These are phyloP conservation scores for Pelobates fuscus DNA, from an alignment of 2,113 vertebrate genomes.

Conservation along the genomic window DNA sequence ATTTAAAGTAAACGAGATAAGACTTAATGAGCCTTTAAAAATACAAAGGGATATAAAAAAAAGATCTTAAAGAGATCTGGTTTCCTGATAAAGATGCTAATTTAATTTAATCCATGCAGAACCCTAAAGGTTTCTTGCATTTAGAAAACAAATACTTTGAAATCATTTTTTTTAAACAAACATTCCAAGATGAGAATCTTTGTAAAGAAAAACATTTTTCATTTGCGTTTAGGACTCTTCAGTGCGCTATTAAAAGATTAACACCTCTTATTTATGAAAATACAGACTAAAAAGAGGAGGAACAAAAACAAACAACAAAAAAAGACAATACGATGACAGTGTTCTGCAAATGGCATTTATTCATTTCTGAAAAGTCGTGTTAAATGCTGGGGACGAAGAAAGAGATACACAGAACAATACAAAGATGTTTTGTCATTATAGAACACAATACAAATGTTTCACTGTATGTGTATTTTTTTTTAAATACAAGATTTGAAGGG, in stretches of 20 bases:
- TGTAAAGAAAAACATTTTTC: slow-evolving; percentile 66
- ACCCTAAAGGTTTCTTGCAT: slow-evolving; percentile 56
- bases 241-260: slow-evolving; percentile 85
- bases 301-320: slow-evolving; percentile 64
- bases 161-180: slow-evolving; percentile 63
- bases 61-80: slow-evolving; percentile 16
- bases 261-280: slow-evolving; percentile 94
- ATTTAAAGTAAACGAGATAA: slow-evolving; percentile 14
- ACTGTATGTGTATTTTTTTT: slow-evolving; percentile 70
- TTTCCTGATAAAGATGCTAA: slow-evolving; percentile 50
- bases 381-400: slow-evolving; percentile 79
- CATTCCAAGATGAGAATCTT: slow-evolving; percentile 56
- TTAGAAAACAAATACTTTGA: slow-evolving; percentile 57
- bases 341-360: slow-evolving; percentile 85
- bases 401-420: slow-evolving; percentile 83
- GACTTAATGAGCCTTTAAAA: slow-evolving; percentile 20
- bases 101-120: slow-evolving; percentile 53
- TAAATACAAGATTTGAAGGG: slow-evolving; percentile 73
- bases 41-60: slow-evolving; percentile 17
- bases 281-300: slow-evolving; percentile 89
- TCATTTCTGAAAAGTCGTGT: slow-evolving; percentile 80
- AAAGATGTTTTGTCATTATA: slow-evolving; percentile 90
- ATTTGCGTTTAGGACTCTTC: slow-evolving; percentile 69
- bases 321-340: slow-evolving; percentile 79
- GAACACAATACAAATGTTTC: slow-evolving; percentile 86